Evolutionary conservation across 2,797 vertebrate species (phyloP), one percentile per base, ranked within the genome.

Genomic region (Huso huso): DNA sequence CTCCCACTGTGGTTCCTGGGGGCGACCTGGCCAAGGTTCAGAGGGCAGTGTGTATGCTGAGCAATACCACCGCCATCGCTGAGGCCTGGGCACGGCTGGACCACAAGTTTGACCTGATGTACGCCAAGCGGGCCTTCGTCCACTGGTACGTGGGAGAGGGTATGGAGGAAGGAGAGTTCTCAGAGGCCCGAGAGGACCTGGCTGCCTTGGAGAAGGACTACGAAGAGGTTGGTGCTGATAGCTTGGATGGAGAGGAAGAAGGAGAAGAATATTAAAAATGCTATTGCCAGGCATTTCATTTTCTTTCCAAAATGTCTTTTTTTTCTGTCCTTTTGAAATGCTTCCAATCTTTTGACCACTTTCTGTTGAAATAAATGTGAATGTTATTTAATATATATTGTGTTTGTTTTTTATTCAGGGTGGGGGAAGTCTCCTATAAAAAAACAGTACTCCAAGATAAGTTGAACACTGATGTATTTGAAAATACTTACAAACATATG

Each of bases 51-150:
- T 89, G 88, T 72, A 88, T 89, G 87, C 23, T 37, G 23, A 37
- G 23, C 23, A 37, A 37, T 37, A 37, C 23, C 23, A 89, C 84
- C 18, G 88, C 84, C 6, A 66, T 89, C 8, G 85, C 86, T 49
- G 85, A 87, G 80, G 87, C 87, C 71, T 88, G 87, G 87, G 84
- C 87, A 18, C 81, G 81, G 66, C 81, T 89, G 75, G 84, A 89
- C 77, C 86, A 37, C 23, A 37, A 37, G 86, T 68, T 68, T 48
- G 67, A 63, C 53, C 23, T 37, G 23, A 37, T 37, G 23, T 37
- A 37, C 23, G 23, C 23, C 23, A 37, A 37, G 23, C 23, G 23
- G 23, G 66, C 66, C 50, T 86, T 87, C 74, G 83, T 86, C 65
- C 86, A 87, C 74, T 87, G 84, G 85, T 84, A 86, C 1, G 79